Base-by-base conservation (phyloP, 2,797 vertebrate species). In the Telmatherina bonti region DNA sequence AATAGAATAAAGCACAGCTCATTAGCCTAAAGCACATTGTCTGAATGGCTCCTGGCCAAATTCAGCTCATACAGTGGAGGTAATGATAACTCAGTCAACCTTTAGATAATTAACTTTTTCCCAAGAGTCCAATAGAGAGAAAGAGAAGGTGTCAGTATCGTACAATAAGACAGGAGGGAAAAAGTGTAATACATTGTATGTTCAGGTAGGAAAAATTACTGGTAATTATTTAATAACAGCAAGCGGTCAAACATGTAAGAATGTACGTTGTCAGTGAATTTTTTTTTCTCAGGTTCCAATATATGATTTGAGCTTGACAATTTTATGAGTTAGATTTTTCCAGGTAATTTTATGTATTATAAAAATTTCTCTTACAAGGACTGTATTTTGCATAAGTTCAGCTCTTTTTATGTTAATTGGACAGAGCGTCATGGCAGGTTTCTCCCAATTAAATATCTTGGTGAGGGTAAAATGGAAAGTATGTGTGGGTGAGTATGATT, bases 11-110 rank as follows among this genome's bases (percentile, higher is more conserved):
- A 88, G 64, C 66, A 64, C 59, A 74, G 74, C 84, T 91, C 72
- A 87, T 91, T 91, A 82, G 75, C 75, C 61, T 26, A 20, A 57
- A 86, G 80, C 71, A 63, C 70, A 73, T 69, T 89, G 70, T 56
- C 67, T 67, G 70, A 81, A 64, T 70, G 70, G 72, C 59, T 73
- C 35, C 71, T 70, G 81, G 72, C 67, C 62, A 74, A 73, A 81
- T 66, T 79, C 74, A 62, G 67, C 73, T 74, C 82, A 65, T 35
- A 70, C 75, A 82, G 64, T 80, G 60, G 59, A 45, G 70, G 79
- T 89, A 79, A 88, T 89, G 80, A 89, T 87, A 84, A 88, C 74
- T 76, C 56, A 49, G 72, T 65, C 81, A 86, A 82, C 86, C 76
- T 90, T 86, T 82, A 71, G 65, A 86, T 84, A 84, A 90, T 89